Evolutionary conservation across 2,797 vertebrate genomes (phyloP).

Genomic region (Gymnoscopelus microlampas): DNA sequence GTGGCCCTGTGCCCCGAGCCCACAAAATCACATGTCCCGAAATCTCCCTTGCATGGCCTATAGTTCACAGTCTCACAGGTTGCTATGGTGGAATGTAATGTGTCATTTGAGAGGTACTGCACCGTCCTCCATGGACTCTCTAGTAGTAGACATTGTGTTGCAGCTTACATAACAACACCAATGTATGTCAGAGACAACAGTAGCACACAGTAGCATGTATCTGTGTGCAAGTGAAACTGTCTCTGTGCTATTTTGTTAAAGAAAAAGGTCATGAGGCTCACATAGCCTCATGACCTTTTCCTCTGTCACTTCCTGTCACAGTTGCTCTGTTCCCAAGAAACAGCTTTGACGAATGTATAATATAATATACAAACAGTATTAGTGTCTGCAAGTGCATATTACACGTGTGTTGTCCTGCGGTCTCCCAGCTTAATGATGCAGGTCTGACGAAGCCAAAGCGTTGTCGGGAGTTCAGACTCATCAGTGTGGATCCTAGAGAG

Average conservation of each 20-base stretch:
- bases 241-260: constrained; percentile 21
- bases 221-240: constrained; percentile 43
- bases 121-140: not conserved
- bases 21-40: not conserved
- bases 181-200: constrained; percentile 50
- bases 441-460: constrained; percentile 62
- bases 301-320: constrained; percentile 51
- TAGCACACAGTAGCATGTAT: not conserved
- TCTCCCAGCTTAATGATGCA: constrained; percentile 51
- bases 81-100: not conserved
- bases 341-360: constrained; percentile 26
- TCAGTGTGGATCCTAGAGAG: constrained; percentile 80
- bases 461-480: constrained; percentile 75
- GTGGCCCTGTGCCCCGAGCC: not conserved
- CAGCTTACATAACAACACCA: constrained; percentile 17
- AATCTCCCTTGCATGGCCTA: not conserved
- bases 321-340: not conserved
- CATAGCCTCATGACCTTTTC: too few relatives aligned
- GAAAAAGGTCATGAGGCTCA: constrained; percentile 54
- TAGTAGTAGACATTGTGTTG: constrained; percentile 8
- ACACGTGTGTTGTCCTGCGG: constrained; percentile 18
- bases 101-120: not conserved
- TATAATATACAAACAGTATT: too few relatives aligned
- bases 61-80: not conserved
- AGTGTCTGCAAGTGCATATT: not conserved